These are phyloP conservation scores for Philypnodon macrostomus DNA, from an alignment of 2,797 vertebrate genomes.

Conservation along the genomic window DNA sequence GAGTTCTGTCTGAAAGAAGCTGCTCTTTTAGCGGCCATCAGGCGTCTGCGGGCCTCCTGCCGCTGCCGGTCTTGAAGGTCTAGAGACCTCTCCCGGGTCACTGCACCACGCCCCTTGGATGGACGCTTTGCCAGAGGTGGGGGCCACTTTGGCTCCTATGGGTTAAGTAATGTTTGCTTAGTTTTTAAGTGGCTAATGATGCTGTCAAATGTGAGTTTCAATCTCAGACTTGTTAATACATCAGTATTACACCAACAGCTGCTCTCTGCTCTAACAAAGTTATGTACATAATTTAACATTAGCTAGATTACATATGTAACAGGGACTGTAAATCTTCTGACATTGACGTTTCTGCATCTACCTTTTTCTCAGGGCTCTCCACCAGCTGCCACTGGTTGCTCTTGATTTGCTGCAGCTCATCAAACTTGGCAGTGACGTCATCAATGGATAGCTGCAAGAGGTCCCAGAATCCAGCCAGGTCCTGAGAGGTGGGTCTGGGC, in stretches of 20 bases:
- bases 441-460: constrained; percentile 98
- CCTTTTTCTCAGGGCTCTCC: constrained; percentile 91
- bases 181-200: no score
- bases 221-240: no score
- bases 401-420: constrained; percentile 95
- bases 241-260: no score
- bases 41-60: constrained; percentile 92
- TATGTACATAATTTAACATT: no score
- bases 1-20: constrained; percentile 98
- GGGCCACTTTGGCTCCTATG: constrained; percentile 83
- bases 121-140: constrained; percentile 93
- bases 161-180: background rate
- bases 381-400: constrained; percentile 90
- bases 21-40: constrained; percentile 94
- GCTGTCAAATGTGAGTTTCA: background rate
- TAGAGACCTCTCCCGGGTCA: constrained; percentile 91
- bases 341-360: no score
- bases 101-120: constrained; percentile 85
- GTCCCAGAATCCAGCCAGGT: constrained; percentile 98
- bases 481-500: constrained; percentile 97
- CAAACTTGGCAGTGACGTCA: constrained; percentile 98
- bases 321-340: no score
- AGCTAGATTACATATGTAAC: no score
- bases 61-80: constrained; percentile 97
- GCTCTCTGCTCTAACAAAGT: no score